Conservation (phyloP, 2,888 invertebrate genomes). For the Leucania comma region DNA sequence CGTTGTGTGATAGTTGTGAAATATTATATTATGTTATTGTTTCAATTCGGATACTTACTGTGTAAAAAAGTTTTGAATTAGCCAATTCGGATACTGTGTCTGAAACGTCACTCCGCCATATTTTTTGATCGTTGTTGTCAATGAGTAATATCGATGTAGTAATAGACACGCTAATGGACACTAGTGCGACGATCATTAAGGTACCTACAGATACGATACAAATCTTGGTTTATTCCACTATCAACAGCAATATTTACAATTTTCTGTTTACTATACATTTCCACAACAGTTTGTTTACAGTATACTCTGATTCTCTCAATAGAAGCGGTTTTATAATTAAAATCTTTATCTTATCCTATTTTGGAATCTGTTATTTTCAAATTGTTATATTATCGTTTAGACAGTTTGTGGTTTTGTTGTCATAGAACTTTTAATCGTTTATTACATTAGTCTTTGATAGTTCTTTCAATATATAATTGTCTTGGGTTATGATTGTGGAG, state of each 20-base stretch:
- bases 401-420: constrained; percentile 14
- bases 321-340: constrained; percentile 23
- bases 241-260: constrained; percentile 22
- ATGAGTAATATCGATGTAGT: neutral
- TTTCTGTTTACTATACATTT: constrained; percentile 13
- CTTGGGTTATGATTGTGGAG: neutral
- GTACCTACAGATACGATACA: neutral
- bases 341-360: constrained; percentile 12
- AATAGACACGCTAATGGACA: neutral
- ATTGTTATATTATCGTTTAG: neutral
- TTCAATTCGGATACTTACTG: too few species aligned
- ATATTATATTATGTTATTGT: too few species aligned
- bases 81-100: too few species aligned
- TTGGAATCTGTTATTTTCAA: neutral
- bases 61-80: too few species aligned
- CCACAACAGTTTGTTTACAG: constrained; percentile 18
- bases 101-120: too few species aligned
- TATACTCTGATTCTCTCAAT: constrained; percentile 5
- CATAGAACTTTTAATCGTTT: constrained; percentile 13
- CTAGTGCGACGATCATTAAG: neutral
- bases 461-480: neutral
- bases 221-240: constrained; percentile 35
- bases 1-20: too few species aligned
- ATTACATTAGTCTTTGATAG: constrained; percentile 4
- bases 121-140: too few species aligned